Evolutionary conservation across 2,888 invertebrate genomes (phyloP).

Genomic region (Tipula lateralis): DNA sequence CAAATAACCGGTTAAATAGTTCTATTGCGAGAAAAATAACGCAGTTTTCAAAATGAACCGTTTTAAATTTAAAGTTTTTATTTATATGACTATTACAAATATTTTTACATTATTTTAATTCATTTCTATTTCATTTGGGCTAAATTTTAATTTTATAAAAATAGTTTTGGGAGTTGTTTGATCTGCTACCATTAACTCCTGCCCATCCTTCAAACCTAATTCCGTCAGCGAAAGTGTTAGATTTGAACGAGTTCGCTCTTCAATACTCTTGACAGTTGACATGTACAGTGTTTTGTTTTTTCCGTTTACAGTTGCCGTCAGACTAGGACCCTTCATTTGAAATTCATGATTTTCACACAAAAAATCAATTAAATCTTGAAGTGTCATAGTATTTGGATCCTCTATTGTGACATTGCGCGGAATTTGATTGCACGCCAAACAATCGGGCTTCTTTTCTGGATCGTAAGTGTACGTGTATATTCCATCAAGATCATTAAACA

Average conservation of each 20-base stretch:
- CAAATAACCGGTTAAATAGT: background rate
- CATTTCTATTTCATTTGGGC: constrained; percentile 53
- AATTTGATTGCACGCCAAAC: constrained; percentile 80
- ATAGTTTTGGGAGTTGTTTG: constrained; percentile 80
- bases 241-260: constrained; percentile 82
- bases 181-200: constrained; percentile 87
- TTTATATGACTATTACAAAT: background rate
- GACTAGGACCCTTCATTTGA: constrained; percentile 83
- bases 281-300: constrained; percentile 91
- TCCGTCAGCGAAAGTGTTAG: constrained; percentile 81
- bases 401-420: constrained; percentile 61
- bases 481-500: constrained; percentile 92
- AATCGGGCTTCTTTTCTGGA: constrained; percentile 80
- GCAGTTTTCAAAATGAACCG: background rate
- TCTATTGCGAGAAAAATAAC: background rate
- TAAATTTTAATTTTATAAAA: constrained; percentile 69
- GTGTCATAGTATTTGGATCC: constrained; percentile 59
- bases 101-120: constrained; percentile 32
- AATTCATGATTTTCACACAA: constrained; percentile 71
- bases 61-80: background rate
- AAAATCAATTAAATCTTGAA: constrained; percentile 77
- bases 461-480: constrained; percentile 94
- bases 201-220: constrained; percentile 76
- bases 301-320: constrained; percentile 70
- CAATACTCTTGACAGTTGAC: constrained; percentile 85